Conservation (phyloP, 2,113 vertebrate genomes). For the Anser cygnoides region DNA sequence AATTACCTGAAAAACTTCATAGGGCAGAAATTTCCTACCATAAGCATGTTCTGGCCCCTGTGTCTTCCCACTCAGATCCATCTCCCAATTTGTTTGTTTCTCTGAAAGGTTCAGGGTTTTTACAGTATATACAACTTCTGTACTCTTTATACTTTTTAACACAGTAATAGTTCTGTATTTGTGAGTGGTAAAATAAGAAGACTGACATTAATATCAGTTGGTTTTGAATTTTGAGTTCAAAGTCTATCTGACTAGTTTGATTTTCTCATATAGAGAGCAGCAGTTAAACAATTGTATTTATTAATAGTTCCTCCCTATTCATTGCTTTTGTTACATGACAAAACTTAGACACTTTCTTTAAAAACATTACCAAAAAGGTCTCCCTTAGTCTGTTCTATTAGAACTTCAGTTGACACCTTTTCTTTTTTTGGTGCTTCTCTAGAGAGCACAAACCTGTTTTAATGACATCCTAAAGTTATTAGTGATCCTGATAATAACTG, state of each 20-base stretch:
- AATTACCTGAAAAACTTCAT: neutral
- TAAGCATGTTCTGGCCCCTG: accelerated
- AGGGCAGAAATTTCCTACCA: neutral
- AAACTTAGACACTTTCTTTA: neutral
- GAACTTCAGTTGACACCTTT: neutral
- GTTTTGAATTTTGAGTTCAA: neutral
- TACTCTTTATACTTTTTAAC: neutral
- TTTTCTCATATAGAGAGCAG: neutral
- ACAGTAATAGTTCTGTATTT: neutral
- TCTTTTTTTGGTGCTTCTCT: neutral
- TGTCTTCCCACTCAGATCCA: neutral
- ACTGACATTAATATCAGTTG: neutral
- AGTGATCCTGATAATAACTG: neutral
- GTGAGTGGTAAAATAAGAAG: neutral
- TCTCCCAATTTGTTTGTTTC: neutral
- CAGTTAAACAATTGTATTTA: neutral
- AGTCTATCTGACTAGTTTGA: neutral
- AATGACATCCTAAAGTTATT: neutral
- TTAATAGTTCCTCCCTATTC: neutral
- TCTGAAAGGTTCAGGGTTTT: neutral
- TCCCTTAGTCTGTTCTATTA: neutral
- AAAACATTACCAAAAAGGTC: neutral
- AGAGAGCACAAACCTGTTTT: neutral
- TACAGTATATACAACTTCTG: neutral
- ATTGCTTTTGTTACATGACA: neutral